Conservation (phyloP, 2,113 vertebrate genomes). For the Dipodomys spectabilis region DNA sequence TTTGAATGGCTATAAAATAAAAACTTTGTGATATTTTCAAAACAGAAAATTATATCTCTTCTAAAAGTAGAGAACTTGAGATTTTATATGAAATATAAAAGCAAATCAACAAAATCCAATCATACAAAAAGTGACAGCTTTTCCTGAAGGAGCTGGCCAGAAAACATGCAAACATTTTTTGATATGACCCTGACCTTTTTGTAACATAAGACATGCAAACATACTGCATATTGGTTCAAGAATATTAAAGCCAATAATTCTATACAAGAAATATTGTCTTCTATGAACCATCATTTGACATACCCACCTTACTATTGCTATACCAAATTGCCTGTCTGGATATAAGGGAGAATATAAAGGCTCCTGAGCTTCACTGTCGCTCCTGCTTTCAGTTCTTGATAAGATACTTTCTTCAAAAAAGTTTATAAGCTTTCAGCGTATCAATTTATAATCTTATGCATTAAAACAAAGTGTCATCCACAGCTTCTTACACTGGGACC, state of each 20-base stretch:
- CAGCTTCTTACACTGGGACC: background rate
- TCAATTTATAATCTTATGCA: background rate
- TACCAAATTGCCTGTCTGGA: background rate
- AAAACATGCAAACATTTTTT: background rate
- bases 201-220: too few species aligned
- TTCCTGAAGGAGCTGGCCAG: background rate
- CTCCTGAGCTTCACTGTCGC: background rate
- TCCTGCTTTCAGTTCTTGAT: background rate
- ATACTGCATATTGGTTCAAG: background rate
- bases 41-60: constrained; percentile 13
- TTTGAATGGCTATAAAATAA: background rate
- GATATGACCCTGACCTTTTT: background rate
- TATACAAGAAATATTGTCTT: background rate
- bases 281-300: background rate
- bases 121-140: background rate
- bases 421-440: background rate
- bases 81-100: background rate
- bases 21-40: background rate
- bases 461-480: background rate
- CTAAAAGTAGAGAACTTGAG: background rate
- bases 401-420: background rate
- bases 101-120: background rate
- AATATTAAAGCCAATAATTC: background rate
- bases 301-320: background rate
- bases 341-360: background rate